phyloP scores from a whole-genome alignment of 1,140 invertebrate genomes.

The Limonius californicus region DNA sequence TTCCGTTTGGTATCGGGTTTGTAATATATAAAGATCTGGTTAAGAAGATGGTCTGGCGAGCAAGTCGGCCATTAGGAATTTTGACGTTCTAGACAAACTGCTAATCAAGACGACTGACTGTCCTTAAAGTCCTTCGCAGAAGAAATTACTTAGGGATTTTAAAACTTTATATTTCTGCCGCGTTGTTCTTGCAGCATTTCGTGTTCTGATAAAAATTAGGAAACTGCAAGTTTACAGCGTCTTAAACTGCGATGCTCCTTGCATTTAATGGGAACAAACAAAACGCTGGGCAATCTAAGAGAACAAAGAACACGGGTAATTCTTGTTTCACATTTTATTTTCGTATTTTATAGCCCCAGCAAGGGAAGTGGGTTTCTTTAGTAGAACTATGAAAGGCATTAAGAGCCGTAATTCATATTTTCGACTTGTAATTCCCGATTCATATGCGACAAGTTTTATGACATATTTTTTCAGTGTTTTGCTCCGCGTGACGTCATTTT shows the following conservation, averaged over 20 bases:
- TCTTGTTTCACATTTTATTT: conserved; percentile 11
- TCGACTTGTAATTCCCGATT: conserved; percentile 35
- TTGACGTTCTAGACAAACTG: too few relatives aligned
- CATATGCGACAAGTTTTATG: conserved; percentile 36
- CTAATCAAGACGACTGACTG: too few relatives aligned
- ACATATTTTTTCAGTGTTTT: conserved; percentile 22
- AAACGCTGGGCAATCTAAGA: conserved; percentile 4
- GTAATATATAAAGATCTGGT: too few relatives aligned
- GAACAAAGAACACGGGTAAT: neutral
- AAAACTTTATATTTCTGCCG: too few relatives aligned
- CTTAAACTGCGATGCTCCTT: neutral
- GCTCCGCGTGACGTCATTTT: conserved; percentile 31
- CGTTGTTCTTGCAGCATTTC: too few relatives aligned
- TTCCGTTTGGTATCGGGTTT: too few relatives aligned
- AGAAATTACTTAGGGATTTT: too few relatives aligned
- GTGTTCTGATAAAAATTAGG: conserved; percentile 4
- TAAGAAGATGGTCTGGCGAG: too few relatives aligned
- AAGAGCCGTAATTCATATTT: conserved; percentile 36
- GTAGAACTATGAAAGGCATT: conserved; percentile 21
- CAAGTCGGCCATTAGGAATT: too few relatives aligned
- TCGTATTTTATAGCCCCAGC: conserved; percentile 7
- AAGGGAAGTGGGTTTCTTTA: conserved; percentile 12
- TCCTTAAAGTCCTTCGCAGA: too few relatives aligned
- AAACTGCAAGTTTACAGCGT: conserved; percentile 8
- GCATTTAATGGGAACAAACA: conserved; percentile 3